phyloP scores from a whole-genome alignment of 30 jellyfish, hydroid and myxozoan genomes.

The Sanderia malayensis region DNA sequence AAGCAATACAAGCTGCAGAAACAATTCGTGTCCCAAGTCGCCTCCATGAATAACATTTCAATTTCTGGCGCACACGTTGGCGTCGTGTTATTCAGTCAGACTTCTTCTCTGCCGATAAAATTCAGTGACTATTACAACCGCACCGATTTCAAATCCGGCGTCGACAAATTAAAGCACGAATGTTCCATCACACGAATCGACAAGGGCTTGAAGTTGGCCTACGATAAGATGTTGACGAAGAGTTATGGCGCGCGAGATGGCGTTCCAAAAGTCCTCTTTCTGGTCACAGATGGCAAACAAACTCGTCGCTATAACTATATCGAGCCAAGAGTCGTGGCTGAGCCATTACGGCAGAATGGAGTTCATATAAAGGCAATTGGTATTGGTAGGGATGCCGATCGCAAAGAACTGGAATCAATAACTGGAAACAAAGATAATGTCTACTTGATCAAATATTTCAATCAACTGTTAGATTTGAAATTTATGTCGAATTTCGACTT shows the following conservation, averaged over 20 bases:
- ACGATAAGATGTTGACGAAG: conserved; percentile 36
- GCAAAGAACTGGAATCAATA: conserved; percentile 51
- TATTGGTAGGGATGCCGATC: conserved; percentile 41
- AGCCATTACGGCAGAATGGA: conserved; percentile 37
- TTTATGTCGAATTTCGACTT: conserved; percentile 37
- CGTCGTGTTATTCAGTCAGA: conserved; percentile 33
- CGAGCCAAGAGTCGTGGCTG: conserved; percentile 49
- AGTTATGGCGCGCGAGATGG: conserved; percentile 51
- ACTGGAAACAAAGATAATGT: conserved; percentile 50
- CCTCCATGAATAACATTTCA: conserved; percentile 14
- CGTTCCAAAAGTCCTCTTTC: conserved; percentile 26
- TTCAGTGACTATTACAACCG: conserved; percentile 40
- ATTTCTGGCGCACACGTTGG: conserved; percentile 48
- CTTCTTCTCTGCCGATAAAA: conserved; percentile 33
- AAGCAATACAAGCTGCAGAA: conserved; percentile 30
- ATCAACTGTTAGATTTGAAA: background rate
- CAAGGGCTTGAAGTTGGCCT: conserved; percentile 29
- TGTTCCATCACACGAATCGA: conserved; percentile 30
- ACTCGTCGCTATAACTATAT: conserved; percentile 1
- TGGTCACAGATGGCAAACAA: conserved; percentile 40
- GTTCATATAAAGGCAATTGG: conserved; percentile 45
- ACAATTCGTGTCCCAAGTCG: conserved; percentile 31
- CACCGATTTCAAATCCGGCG: conserved; percentile 22
- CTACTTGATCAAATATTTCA: conserved; percentile 28
- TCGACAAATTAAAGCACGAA: conserved; percentile 21